Base-by-base conservation (phyloP, 2,113 vertebrate genomes). In the Eptesicus fuscus region DNA sequence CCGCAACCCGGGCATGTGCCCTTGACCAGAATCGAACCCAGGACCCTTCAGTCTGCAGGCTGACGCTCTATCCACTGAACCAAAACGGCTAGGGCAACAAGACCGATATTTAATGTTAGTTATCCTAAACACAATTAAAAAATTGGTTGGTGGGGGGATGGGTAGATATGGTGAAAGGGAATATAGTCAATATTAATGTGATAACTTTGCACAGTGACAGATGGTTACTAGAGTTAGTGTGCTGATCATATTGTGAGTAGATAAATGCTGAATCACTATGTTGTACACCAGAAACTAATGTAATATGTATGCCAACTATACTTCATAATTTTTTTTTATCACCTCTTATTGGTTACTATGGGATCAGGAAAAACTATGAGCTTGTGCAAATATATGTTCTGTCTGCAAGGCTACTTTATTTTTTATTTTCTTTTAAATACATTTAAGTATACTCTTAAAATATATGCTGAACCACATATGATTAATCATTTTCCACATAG, bases 371-470 rank as follows among this genome's bases (percentile, higher is more conserved):
- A 78, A 92, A n/a, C 84, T 63, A 65, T 20, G 53, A 86, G 42
- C 63, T 94, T 88, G 44, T 70, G 53, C 51, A 91, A 51, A 86
- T 73, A 85, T 67, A 40, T 9, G 16, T 83, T 83, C 16, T 74
- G 13, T 94, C 70, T 92, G 47, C 59, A 83, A 95, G 74, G 61
- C 92, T 82, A 89, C n/a, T 91, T 82, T 82, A 79, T 85, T 93
- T 95, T 83, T 90, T 82, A 69, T 93, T 93, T 94, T 94, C 53
- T 96, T 94, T 97, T 96, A 96, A 90, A 71, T 95, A 90, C 49
- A 51, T 92, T 51, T 88, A 95, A 91, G 53, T 93, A 40, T 88
- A 90, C 74, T 94, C 61, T 96, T 89, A 90, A 96, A 89, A 83
- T 93, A 88, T 30, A 90, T 92, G 65, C 87, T 73, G 77, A 87